Conservation (phyloP, 2,113 vertebrate species). For the Regulus satrapa region DNA sequence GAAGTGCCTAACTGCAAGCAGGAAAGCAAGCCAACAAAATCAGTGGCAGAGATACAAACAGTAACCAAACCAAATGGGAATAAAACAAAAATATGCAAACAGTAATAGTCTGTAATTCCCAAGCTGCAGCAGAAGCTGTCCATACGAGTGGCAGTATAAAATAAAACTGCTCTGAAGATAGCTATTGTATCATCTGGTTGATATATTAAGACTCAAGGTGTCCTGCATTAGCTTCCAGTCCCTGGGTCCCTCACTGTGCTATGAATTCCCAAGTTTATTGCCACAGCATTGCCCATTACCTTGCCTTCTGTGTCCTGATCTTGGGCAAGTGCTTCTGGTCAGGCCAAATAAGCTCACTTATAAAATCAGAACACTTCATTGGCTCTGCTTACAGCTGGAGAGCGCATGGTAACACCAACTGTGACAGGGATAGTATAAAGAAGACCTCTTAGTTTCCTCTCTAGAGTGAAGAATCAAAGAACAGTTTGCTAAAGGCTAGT, state of each 20-base stretch:
- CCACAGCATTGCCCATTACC: not conserved
- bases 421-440: not conserved
- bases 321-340: not conserved
- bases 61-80: not conserved
- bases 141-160: not conserved
- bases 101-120: not conserved
- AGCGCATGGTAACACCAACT: accelerated
- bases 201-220: not conserved
- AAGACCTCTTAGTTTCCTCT: not conserved
- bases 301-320: not conserved
- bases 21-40: not conserved
- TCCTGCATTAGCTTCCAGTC: not conserved
- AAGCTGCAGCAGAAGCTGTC: not conserved
- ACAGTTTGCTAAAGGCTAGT: not conserved
- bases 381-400: not conserved
- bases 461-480: not conserved
- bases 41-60: not conserved
- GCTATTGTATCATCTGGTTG: not conserved
- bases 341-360: not conserved
- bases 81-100: not conserved
- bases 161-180: not conserved
- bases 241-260: not conserved
- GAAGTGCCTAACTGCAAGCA: not conserved
- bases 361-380: not conserved
- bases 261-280: not conserved